These are phyloP conservation scores for Anthophora plumipes DNA, from an alignment of 2,888 invertebrate genomes.

Conservation along the genomic window DNA sequence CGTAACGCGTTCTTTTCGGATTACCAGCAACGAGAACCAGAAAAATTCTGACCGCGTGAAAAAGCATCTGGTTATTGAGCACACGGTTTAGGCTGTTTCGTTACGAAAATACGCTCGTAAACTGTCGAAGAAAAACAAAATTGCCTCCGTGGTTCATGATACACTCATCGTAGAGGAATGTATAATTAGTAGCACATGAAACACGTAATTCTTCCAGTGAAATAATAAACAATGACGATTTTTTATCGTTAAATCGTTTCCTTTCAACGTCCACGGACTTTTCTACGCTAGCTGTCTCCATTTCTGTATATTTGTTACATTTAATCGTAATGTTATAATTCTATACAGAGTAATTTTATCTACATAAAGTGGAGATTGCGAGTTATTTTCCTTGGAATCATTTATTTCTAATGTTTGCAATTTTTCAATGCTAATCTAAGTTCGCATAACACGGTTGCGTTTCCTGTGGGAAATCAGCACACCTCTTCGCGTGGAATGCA, in stretches of 20 bases:
- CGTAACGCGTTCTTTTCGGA: slow-evolving; percentile 4
- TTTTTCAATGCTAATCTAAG: no score
- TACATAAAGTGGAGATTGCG: no score
- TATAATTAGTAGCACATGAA: slow-evolving; percentile 48
- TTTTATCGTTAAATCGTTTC: background rate
- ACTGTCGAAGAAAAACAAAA: slow-evolving; percentile 46
- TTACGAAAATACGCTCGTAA: slow-evolving; percentile 46
- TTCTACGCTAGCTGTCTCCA: no score
- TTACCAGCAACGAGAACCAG: slow-evolving; percentile 1
- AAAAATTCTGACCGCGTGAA: slow-evolving; percentile 33
- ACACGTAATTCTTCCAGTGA: slow-evolving; percentile 28
- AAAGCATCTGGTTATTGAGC: slow-evolving; percentile 18
- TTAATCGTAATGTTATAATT: no score
- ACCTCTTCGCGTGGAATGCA: no score
- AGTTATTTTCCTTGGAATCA: no score
- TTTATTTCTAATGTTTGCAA: no score
- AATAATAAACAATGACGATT: slow-evolving; percentile 31
- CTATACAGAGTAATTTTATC: no score
- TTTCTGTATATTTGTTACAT: no score
- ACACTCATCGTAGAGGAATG: slow-evolving; percentile 42
- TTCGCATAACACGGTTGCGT: no score
- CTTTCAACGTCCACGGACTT: background rate
- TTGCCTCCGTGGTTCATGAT: background rate
- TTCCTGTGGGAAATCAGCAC: no score
- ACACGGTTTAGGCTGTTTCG: slow-evolving; percentile 1